Base-by-base conservation (phyloP, 2,888 invertebrate species). In the Aspidiotus rigidus region DNA sequence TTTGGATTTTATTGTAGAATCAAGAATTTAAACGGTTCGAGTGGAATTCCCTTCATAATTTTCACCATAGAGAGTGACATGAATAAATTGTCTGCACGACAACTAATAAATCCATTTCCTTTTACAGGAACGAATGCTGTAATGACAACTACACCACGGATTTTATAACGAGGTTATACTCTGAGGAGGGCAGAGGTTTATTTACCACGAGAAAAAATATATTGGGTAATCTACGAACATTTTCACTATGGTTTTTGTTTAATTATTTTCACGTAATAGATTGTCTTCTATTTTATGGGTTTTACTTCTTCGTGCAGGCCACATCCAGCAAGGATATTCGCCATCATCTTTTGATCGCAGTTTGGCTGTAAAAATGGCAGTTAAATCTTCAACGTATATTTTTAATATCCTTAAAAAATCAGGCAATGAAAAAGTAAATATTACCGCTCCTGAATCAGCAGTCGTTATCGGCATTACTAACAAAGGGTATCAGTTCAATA, bases 161-260 rank as follows among this genome's bases (percentile, higher is more conserved):
- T 73, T 99, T 99, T 77, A 93, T 99, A 75, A 88, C 90, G 77
- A 87, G 93, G 67, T 81, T 99, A 71, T 98, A 95, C 78, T 86
- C 90, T 16, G 98, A 99, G 78, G 99, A 99, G 80, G 98, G 98
- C 71, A 93, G 93, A 77, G 93, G 90, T 7, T 78, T 93, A 69
- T 99, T 99, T 79, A 93, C 93, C 64, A 93, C 96, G 71, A 85
- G 99, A 75, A 89, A 89, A 85, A 99, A 98, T 79, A 92, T 99
- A 66, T 84, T 99, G 71, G 90, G 86, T 86, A 75, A 75, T 77
- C 17, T 61, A 7, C 17, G 57, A 42, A 13, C 15, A 5, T 28
- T 5, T 28, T 28, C 28, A 28, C n/a, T n/a, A n/a, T n/a, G n/a
- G n/a, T 42, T 15, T 56, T 13, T 56, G 9, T 41, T 41, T 62